Evolutionary conservation across 2,797 vertebrate genomes (phyloP), one percentile per base, ranked within the genome.

Genomic region (Linurgus olivaceus): DNA sequence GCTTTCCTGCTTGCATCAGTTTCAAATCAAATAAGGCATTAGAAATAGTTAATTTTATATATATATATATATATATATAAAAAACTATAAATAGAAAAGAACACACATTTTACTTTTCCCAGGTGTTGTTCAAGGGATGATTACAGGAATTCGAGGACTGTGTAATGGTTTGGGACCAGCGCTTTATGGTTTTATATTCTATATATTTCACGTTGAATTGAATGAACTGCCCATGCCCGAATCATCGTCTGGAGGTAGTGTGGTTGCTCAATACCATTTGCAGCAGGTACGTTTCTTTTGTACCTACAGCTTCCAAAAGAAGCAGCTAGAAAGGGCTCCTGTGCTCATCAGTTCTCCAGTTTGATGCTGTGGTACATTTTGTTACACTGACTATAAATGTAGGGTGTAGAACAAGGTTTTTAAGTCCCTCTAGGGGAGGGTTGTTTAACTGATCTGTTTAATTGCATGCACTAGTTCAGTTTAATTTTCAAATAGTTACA

Each of bases 81-180:
- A 42, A 18, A 19, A 42, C 19, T 51, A 17, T 0, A 26, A 38
- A 1, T 23, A 28, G 25, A 11, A 26, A 8, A 52, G 25, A 72
- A 70, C 4, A 2, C 2, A 3, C 33, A 4, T 59, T 66, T 81
- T 17, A 6, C 21, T 63, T 74, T 77, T 76, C 75, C 37, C 77
- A 99, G 98, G 98, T 82, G 98, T 99, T 35, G 98, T 98, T 74
- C 98, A 99, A 94, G 98, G 98, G 29, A 99, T 99, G 98, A 97
- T 99, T 93, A 99, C 98, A 19, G 98, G 98, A 55, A 99, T 99
- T 78, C 97, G 98, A 58, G 98, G 98, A 16, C 85, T 99, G 31
- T 99, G 98, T 93, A 99, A 98, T 61, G 98, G 98, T 62, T 97
- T 98, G 92, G 98, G 98, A 74, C 98, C 98, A 21, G 98, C 98